phyloP scores from a whole-genome alignment of 2,888 invertebrate genomes.

The Drosophila yooni region DNA sequence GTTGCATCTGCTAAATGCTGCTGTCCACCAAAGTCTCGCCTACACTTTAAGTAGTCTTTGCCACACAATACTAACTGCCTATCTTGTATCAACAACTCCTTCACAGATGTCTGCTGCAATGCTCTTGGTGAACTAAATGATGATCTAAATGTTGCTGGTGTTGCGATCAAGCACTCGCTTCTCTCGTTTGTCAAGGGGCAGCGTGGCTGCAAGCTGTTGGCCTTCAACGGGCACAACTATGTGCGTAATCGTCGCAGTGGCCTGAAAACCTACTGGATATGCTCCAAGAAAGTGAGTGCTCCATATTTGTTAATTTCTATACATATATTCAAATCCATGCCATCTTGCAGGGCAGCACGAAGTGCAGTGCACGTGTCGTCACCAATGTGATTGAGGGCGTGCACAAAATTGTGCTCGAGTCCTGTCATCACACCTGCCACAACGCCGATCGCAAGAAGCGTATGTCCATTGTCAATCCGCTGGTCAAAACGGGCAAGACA shows the following conservation, averaged over 20 bases:
- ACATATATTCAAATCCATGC: background rate
- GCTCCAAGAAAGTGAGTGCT: constrained; percentile 83
- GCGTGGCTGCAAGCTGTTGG: constrained; percentile 83
- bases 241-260: constrained; percentile 84
- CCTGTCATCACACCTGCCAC: constrained; percentile 83
- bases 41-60: constrained; percentile 3
- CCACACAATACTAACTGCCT: constrained; percentile 20
- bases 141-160: constrained; percentile 24
- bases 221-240: constrained; percentile 83
- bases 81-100: background rate
- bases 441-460: constrained; percentile 81
- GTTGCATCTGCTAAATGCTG: constrained; percentile 14
- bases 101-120: constrained; percentile 38
- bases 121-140: constrained; percentile 31
- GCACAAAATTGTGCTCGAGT: constrained; percentile 84
- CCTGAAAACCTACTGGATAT: constrained; percentile 85
- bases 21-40: constrained; percentile 7
- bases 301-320: background rate
- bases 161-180: constrained; percentile 67
- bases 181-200: constrained; percentile 82
- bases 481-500: constrained; percentile 29
- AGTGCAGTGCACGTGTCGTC: constrained; percentile 84
- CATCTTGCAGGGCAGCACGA: constrained; percentile 82
- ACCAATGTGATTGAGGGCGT: constrained; percentile 84
- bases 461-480: constrained; percentile 24